phyloP scores from a whole-genome alignment of 92 coral and sea anemone species.

The Umimayanthus chanpuru region DNA sequence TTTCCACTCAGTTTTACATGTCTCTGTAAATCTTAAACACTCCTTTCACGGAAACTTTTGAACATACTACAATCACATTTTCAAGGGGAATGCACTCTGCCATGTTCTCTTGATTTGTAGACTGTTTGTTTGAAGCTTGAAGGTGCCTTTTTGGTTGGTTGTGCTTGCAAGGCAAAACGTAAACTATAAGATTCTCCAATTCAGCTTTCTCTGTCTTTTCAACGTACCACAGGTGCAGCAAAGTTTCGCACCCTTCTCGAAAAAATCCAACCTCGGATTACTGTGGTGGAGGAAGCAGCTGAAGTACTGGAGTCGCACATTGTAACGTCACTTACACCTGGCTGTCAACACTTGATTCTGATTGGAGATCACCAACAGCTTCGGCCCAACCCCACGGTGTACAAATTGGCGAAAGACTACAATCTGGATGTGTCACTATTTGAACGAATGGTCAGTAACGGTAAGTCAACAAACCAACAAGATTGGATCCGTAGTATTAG shows the following conservation, averaged over 20 bases:
- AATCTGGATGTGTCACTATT: conserved; percentile 84
- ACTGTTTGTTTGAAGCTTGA: too few relatives aligned
- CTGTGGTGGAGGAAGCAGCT: conserved; percentile 95
- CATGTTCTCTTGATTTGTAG: too few relatives aligned
- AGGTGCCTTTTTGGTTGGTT: too few relatives aligned
- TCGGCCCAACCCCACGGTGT: conserved; percentile 91
- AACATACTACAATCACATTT: too few relatives aligned
- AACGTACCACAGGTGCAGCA: conserved; percentile 73
- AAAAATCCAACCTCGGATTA: conserved; percentile 78
- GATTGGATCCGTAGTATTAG: too few relatives aligned
- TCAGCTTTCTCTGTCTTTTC: too few relatives aligned
- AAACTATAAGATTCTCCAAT: background rate
- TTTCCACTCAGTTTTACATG: too few relatives aligned
- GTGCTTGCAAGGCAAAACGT: too few relatives aligned
- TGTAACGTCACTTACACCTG: conserved; percentile 82
- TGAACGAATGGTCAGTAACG: conserved; percentile 75
- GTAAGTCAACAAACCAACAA: background rate
- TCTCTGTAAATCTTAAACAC: too few relatives aligned
- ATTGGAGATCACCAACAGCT: conserved; percentile 96
- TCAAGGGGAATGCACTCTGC: too few relatives aligned
- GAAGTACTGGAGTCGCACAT: conserved; percentile 94
- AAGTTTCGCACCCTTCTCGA: conserved; percentile 79
- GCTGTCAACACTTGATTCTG: conserved; percentile 90
- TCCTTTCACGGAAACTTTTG: too few relatives aligned
- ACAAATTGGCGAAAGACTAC: conserved; percentile 69